phyloP scores from a whole-genome alignment of 2,888 invertebrate genomes.

The Schizaphis graminum region DNA sequence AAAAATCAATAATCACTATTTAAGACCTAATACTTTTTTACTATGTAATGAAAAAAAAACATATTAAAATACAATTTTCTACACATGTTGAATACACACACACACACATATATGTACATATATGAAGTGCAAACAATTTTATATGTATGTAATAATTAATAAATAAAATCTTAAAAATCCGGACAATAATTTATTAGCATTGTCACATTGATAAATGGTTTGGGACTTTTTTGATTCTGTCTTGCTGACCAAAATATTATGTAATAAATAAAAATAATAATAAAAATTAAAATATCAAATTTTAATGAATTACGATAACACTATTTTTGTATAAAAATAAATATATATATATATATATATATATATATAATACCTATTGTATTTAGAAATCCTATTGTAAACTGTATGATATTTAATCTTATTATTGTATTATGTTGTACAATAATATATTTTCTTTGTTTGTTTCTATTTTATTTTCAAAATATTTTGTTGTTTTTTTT shows the following conservation, averaged over 20 bases:
- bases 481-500: neutral
- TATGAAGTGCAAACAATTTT: neutral
- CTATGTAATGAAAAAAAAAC: neutral
- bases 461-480: conserved; percentile 1
- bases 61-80: neutral
- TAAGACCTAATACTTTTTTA: neutral
- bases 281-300: conserved; percentile 7
- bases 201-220: neutral
- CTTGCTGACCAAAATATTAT: neutral
- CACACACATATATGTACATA: no score
- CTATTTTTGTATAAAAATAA: conserved; percentile 56
- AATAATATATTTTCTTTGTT: neutral
- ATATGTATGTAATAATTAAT: neutral
- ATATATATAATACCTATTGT: neutral
- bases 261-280: neutral
- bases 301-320: neutral
- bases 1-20: neutral
- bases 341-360: neutral
- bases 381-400: conserved; percentile 43
- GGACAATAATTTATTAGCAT: conserved; percentile 30
- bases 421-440: neutral
- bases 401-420: conserved; percentile 9
- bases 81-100: neutral
- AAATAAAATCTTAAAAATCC: neutral
- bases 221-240: neutral